Conservation (phyloP, 2,797 vertebrate genomes). For the Sus cebifrons region DNA sequence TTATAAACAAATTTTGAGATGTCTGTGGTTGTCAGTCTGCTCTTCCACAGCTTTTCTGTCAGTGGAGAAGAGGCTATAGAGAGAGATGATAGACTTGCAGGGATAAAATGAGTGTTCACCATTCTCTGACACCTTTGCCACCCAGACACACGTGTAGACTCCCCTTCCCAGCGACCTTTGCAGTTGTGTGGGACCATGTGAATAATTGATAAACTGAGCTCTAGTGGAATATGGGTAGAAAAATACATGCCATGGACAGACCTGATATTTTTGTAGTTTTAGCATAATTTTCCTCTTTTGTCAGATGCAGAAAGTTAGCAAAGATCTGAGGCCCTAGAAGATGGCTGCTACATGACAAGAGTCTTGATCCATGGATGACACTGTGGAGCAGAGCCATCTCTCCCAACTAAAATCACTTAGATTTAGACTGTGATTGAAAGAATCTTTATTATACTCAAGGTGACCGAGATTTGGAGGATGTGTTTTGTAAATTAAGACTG, state of each 20-base stretch:
- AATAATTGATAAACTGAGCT: neutral
- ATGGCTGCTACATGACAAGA: neutral
- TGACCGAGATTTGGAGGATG: neutral
- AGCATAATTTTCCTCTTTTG: neutral
- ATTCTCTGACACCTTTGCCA: neutral
- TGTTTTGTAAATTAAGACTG: neutral
- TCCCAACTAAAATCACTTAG: neutral
- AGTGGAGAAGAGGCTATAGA: neutral
- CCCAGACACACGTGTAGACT: neutral
- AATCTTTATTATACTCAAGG: neutral
- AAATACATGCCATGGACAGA: neutral
- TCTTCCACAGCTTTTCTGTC: neutral
- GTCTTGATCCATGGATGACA: neutral
- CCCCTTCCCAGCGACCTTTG: neutral
- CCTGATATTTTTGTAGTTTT: neutral
- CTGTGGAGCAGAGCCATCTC: neutral
- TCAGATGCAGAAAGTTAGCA: slow-evolving; percentile 4
- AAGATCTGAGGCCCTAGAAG: neutral
- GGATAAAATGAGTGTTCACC: neutral
- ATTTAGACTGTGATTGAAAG: neutral
- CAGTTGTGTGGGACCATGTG: neutral
- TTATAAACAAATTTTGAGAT: neutral
- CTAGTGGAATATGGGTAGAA: neutral
- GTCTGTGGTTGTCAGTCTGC: neutral
- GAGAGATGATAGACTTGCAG: neutral